Conservation (phyloP, 2,113 vertebrate genomes). For the Sinocyclocheilus rhinocerous region DNA sequence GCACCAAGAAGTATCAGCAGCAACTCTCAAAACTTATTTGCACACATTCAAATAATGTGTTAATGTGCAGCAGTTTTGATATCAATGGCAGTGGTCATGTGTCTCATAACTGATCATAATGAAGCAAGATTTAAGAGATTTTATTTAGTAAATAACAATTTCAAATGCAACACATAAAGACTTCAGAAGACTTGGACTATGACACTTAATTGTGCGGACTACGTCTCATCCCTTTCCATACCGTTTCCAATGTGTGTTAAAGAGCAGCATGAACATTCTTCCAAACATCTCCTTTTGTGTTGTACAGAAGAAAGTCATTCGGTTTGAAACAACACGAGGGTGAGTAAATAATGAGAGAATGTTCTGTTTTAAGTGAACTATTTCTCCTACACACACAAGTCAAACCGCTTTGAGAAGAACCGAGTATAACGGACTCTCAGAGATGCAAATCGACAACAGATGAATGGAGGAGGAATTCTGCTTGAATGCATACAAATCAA, state of each 20-base stretch:
- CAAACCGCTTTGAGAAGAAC: background rate
- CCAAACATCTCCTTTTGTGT: background rate
- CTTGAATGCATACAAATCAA: slow-evolving; percentile 56
- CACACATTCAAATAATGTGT: background rate
- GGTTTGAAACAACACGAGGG: background rate
- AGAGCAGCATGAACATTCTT: background rate
- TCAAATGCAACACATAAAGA: too few species aligned
- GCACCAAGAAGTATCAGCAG: background rate
- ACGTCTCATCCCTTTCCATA: background rate
- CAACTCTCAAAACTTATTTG: background rate
- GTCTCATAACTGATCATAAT: background rate
- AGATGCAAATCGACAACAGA: background rate
- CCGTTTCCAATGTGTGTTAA: background rate
- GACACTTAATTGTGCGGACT: background rate
- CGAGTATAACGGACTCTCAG: background rate
- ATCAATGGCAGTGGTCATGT: background rate
- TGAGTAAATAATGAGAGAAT: background rate
- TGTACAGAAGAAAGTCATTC: background rate
- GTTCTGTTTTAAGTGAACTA: background rate
- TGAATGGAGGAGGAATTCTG: background rate
- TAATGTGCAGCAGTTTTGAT: background rate
- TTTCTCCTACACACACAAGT: background rate
- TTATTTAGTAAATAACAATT: too few species aligned
- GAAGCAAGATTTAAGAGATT: background rate
- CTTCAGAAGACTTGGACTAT: background rate